Evolutionary conservation across 64 coral and sea anemone genomes (phyloP).

Genomic region (Catalaphyllia jardinei): DNA sequence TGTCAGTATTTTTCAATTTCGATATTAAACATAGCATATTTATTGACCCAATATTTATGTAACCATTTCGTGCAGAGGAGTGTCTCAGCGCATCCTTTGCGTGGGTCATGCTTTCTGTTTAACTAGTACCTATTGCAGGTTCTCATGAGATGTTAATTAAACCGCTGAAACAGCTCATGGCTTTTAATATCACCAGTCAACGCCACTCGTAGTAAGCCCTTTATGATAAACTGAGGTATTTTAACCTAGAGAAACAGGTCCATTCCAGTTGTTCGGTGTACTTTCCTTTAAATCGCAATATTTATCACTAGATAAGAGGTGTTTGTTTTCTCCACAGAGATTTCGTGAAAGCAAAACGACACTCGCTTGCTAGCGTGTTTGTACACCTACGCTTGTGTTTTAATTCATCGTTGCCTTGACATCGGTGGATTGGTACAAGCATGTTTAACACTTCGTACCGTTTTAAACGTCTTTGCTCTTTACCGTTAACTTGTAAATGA

Average conservation of each 20-base stretch:
- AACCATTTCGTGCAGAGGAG: background rate
- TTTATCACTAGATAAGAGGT: background rate
- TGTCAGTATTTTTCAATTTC: background rate
- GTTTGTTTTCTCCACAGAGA: background rate
- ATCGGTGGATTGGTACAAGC: background rate
- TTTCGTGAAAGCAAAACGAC: too few relatives aligned
- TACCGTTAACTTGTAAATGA: background rate
- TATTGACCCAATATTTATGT: slow-evolving; percentile 14
- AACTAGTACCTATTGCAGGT: background rate
- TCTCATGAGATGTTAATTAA: background rate
- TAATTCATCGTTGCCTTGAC: background rate
- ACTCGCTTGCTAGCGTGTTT: background rate
- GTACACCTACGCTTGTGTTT: background rate
- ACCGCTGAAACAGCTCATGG: background rate
- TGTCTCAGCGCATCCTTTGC: background rate
- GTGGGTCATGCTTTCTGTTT: background rate
- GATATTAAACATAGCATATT: slow-evolving; percentile 2
- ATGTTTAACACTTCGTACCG: background rate
- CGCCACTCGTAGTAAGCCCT: too few relatives aligned
- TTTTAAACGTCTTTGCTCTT: background rate
- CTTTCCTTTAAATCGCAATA: too few relatives aligned
- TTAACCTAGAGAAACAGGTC: too few relatives aligned
- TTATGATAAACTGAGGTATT: background rate
- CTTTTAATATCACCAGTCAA: background rate
- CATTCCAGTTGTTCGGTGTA: background rate